phyloP scores from a whole-genome alignment of 2,797 vertebrate species.

The Amniataba percoides region DNA sequence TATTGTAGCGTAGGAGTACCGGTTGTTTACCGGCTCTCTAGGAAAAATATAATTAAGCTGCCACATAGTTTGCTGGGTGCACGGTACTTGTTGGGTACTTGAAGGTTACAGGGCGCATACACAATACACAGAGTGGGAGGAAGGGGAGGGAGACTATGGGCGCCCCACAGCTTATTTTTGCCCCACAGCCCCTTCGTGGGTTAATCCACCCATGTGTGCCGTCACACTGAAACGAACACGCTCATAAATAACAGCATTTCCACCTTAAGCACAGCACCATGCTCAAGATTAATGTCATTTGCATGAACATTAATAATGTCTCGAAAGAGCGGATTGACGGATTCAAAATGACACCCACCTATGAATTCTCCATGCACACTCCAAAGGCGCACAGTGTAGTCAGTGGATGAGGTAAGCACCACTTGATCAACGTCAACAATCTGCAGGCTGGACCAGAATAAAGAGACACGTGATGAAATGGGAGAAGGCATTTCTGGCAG shows the following conservation, averaged over 20 bases:
- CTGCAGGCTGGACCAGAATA: conserved; percentile 80
- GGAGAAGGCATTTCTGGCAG: conserved; percentile 55
- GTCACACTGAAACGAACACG: conserved; percentile 22
- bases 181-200: neutral
- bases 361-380: conserved; percentile 78
- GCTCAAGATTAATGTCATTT: conserved; percentile 51
- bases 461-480: conserved; percentile 59
- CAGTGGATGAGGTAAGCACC: conserved; percentile 84
- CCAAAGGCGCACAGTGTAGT: conserved; percentile 83
- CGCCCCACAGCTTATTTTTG: neutral
- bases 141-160: neutral
- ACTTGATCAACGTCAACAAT: conserved; percentile 82
- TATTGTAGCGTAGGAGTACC: conserved; percentile 3
- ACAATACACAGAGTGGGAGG: conserved; percentile 17
- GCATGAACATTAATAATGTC: conserved; percentile 40
- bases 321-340: conserved; percentile 31
- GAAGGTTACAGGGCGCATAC: conserved; percentile 21
- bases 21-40: conserved; percentile 26
- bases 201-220: conserved; percentile 12
- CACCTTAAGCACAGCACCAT: conserved; percentile 9
- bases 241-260: conserved; percentile 32
- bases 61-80: conserved; percentile 26
- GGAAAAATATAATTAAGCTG: conserved; percentile 43
- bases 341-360: conserved; percentile 69
- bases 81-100: conserved; percentile 22